Percentiles rank a stretch among this genome's conserved stretches.
phyloP scores from a whole-genome alignment of 1,140 invertebrate species.

The Diachasma alloeum region DNA sequence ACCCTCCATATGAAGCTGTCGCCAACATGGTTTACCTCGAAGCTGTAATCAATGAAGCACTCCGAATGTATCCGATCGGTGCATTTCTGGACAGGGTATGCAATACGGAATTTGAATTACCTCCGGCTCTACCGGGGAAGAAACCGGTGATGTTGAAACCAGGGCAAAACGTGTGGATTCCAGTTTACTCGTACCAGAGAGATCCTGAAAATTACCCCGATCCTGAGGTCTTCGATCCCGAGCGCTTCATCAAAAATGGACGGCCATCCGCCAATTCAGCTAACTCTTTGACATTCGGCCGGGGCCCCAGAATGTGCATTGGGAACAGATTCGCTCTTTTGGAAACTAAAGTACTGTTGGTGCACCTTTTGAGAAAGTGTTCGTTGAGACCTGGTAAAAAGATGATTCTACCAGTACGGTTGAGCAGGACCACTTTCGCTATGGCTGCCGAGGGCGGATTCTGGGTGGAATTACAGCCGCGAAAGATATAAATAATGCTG shows the following conservation, averaged over 20 bases:
- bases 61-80: slow-evolving; percentile 67
- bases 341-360: slow-evolving; percentile 46
- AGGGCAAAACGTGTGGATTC: slow-evolving; percentile 41
- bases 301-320: slow-evolving; percentile 40
- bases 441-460: slow-evolving; percentile 46
- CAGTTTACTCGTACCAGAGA: slow-evolving; percentile 59
- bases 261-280: slow-evolving; percentile 40
- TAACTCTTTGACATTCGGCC: slow-evolving; percentile 43
- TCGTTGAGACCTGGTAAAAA: slow-evolving; percentile 40
- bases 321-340: slow-evolving; percentile 40
- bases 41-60: slow-evolving; percentile 64
- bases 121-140: slow-evolving; percentile 5
- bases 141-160: slow-evolving; percentile 8
- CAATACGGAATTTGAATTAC: slow-evolving; percentile 58
- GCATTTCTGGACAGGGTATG: slow-evolving; percentile 61
- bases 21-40: slow-evolving; percentile 62
- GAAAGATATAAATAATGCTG: not conserved
- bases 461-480: slow-evolving; percentile 40
- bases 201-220: slow-evolving; percentile 67
- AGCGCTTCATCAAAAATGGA: slow-evolving; percentile 66
- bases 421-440: slow-evolving; percentile 38
- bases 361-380: slow-evolving; percentile 46
- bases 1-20: slow-evolving; percentile 56
- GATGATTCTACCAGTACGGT: slow-evolving; percentile 41
- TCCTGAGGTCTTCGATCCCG: slow-evolving; percentile 66